Percentiles rank a stretch among this genome's conserved stretches.
Evolutionary conservation across 37 sponge, comb jelly and placozoan species (phyloP).

Genomic region (Haliclona indistincta): DNA sequence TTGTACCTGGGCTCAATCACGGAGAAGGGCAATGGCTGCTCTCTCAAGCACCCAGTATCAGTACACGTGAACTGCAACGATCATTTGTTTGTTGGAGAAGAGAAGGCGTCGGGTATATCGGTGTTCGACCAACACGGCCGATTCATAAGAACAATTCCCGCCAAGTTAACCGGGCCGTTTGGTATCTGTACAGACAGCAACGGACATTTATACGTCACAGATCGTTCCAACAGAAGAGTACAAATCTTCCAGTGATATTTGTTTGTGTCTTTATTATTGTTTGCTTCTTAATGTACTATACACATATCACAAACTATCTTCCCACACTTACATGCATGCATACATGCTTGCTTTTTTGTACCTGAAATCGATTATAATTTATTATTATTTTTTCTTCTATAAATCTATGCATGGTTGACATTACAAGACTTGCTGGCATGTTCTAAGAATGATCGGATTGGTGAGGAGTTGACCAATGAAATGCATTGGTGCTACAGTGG

Average conservation of each 20-base stretch:
- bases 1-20: slow-evolving; percentile 20
- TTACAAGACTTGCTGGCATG: no score
- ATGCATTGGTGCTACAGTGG: no score
- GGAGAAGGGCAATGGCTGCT: not conserved
- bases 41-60: not conserved
- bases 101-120: not conserved
- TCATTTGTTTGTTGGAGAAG: slow-evolving; percentile 34
- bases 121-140: slow-evolving; percentile 20
- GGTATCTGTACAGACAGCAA: slow-evolving; percentile 14
- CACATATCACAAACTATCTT: no score
- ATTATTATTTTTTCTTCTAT: no score
- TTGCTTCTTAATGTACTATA: not conserved
- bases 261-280: not conserved
- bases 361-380: no score
- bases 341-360: no score
- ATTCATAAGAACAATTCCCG: not conserved
- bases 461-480: no score
- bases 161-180: not conserved
- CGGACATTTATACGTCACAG: not conserved
- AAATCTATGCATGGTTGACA: no score
- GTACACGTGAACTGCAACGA: slow-evolving; percentile 14
- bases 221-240: not conserved
- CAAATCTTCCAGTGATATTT: slow-evolving; percentile 4
- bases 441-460: no score
- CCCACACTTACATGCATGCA: no score